Conservation (phyloP, 64 coral and sea anemone genomes). For the Montipora efflorescens region DNA sequence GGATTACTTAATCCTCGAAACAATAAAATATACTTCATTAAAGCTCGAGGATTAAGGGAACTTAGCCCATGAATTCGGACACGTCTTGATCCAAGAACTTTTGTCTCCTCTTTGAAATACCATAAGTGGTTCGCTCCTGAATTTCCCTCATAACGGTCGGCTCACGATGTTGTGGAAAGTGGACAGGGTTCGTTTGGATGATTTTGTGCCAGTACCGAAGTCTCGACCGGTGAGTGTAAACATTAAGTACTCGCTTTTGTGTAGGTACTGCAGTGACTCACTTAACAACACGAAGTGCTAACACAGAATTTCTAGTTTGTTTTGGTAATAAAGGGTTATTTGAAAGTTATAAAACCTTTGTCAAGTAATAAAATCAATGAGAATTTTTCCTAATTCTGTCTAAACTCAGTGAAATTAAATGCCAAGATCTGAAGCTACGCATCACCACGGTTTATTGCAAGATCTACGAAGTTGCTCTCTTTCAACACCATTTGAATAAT, state of each 20-base stretch:
- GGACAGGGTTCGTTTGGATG: constrained; percentile 18
- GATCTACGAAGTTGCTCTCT: no score
- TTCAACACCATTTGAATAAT: no score
- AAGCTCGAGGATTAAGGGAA: constrained; percentile 1
- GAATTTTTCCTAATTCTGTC: no score
- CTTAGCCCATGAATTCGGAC: background rate
- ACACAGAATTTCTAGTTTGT: background rate
- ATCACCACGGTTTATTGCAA: no score
- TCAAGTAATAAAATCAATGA: no score
- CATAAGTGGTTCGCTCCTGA: background rate
- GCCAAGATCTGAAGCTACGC: no score
- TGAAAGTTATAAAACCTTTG: background rate
- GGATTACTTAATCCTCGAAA: constrained; percentile 20
- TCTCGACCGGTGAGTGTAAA: constrained; percentile 57
- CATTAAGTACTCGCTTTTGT: constrained; percentile 18
- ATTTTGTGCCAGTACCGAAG: constrained; percentile 54
- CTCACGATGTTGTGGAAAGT: constrained; percentile 44
- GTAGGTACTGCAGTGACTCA: constrained; percentile 21
- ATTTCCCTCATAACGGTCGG: no score
- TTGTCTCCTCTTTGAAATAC: background rate
- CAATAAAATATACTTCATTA: background rate
- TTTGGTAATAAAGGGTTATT: background rate
- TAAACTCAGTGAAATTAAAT: no score
- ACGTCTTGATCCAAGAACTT: background rate
- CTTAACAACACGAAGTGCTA: constrained; percentile 41